A percentile compares a stretch with the other conserved stretches of the same genome.
Evolutionary conservation across 2,113 vertebrate species (phyloP).

Genomic region (Pelobates fuscus): DNA sequence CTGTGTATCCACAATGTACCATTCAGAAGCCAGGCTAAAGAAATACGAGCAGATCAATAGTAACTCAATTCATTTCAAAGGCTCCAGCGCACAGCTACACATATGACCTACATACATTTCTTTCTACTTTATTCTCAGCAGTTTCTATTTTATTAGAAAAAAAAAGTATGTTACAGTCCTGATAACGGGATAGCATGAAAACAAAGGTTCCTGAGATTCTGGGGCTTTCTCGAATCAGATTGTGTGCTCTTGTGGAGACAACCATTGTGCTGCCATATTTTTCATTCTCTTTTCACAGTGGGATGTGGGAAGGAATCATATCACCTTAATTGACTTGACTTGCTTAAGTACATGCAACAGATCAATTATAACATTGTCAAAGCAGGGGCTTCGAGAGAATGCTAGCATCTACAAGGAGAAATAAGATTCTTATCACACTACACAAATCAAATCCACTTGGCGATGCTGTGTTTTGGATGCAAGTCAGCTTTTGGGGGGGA

Average conservation of each 20-base stretch:
- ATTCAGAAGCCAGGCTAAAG: background rate
- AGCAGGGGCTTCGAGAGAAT: conserved; percentile 15
- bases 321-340: conserved; percentile 41
- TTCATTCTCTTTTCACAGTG: background rate
- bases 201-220: background rate
- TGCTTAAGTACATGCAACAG: conserved; percentile 39
- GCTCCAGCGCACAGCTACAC: background rate
- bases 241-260: background rate
- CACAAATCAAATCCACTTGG: background rate
- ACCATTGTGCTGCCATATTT: background rate
- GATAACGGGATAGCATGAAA: background rate
- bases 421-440: conserved; percentile 33
- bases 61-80: conserved; percentile 38
- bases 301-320: conserved; percentile 15
- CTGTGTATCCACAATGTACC: conserved; percentile 20
- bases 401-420: background rate
- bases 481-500: background rate
- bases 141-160: too few species aligned
- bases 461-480: background rate
- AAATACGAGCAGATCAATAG: conserved; percentile 36
- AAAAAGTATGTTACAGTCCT: too few species aligned
- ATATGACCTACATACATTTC: background rate
- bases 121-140: too few species aligned
- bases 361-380: conserved; percentile 35
- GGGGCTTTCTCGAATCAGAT: background rate